Evolutionary conservation across 92 coral and sea anemone genomes (phyloP).

Genomic region (Paramuricea clavata): DNA sequence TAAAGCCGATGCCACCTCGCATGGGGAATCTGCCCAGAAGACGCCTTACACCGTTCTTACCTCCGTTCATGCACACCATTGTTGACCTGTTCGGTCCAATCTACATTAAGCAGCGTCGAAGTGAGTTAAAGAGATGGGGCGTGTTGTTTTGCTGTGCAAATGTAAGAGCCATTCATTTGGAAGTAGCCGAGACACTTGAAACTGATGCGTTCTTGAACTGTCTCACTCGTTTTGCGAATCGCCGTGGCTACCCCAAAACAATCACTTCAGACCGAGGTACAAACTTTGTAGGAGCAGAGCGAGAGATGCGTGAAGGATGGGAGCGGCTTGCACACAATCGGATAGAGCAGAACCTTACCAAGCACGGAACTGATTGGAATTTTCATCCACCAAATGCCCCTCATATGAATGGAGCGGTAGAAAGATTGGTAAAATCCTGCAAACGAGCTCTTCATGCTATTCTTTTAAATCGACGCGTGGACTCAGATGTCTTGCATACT

Average conservation of each 20-base stretch:
- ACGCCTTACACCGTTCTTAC: constrained; percentile 35
- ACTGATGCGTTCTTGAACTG: constrained; percentile 49
- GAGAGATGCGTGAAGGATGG: constrained; percentile 50
- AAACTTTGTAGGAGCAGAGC: constrained; percentile 34
- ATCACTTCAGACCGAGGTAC: constrained; percentile 20
- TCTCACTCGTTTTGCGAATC: constrained; percentile 21
- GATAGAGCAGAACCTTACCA: constrained; percentile 18
- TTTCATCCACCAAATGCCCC: constrained; percentile 44
- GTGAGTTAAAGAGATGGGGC: not conserved
- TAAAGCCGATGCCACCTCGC: constrained; percentile 15
- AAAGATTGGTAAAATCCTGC: constrained; percentile 33
- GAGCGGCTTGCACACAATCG: constrained; percentile 13
- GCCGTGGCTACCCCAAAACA: constrained; percentile 31
- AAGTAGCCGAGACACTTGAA: no score
- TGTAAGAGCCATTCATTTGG: constrained; percentile 16
- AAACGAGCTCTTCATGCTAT: constrained; percentile 38
- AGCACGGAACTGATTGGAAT: constrained; percentile 31
- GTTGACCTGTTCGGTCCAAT: constrained; percentile 40
- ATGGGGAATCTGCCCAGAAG: constrained; percentile 18
- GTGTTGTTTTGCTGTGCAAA: constrained; percentile 28
- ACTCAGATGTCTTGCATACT: constrained; percentile 33
- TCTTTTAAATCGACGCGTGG: constrained; percentile 18
- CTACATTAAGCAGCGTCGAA: constrained; percentile 32
- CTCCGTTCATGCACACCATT: constrained; percentile 23
- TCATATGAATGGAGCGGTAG: constrained; percentile 47